phyloP scores from a whole-genome alignment of 2,113 vertebrate genomes.

The Notarius lentiginosus region DNA sequence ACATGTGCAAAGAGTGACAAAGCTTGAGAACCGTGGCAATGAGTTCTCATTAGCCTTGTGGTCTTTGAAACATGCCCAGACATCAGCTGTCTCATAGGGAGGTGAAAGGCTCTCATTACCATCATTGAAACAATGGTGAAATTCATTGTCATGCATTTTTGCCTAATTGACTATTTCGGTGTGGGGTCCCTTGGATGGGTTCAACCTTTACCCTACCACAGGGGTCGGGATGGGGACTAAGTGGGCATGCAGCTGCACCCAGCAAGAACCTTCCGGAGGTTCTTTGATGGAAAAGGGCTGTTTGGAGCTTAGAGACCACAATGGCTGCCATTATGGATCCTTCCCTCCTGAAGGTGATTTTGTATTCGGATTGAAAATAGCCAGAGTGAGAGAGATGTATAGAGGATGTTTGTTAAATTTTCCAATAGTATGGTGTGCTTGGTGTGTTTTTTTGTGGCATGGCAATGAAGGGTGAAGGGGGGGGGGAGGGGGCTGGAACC shows the following conservation, averaged over 20 bases:
- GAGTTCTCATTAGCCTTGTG: slow-evolving; percentile 69
- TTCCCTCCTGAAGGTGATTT: slow-evolving; percentile 60
- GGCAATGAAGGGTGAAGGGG: slow-evolving; percentile 57
- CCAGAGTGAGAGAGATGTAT: slow-evolving; percentile 52
- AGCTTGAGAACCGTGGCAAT: slow-evolving; percentile 62
- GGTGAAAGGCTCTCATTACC: slow-evolving; percentile 67
- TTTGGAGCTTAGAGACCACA: slow-evolving; percentile 66
- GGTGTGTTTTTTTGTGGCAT: slow-evolving; percentile 55
- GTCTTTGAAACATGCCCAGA: slow-evolving; percentile 62
- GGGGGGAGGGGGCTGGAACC: slow-evolving; percentile 56
- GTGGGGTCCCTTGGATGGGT: slow-evolving; percentile 55
- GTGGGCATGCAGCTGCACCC: slow-evolving; percentile 70
- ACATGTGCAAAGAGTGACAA: slow-evolving; percentile 49
- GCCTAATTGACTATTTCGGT: slow-evolving; percentile 75
- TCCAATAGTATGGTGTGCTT: slow-evolving; percentile 55
- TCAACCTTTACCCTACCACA: slow-evolving; percentile 50
- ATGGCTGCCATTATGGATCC: slow-evolving; percentile 62
- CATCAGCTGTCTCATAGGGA: slow-evolving; percentile 63
- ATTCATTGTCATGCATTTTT: slow-evolving; percentile 77
- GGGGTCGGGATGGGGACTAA: slow-evolving; percentile 58
- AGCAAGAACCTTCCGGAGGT: slow-evolving; percentile 72
- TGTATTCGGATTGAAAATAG: slow-evolving; percentile 59
- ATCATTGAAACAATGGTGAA: slow-evolving; percentile 71
- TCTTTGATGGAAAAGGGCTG: slow-evolving; percentile 72
- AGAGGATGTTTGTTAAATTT: slow-evolving; percentile 53